These are phyloP conservation scores for Cheilosia variabilis DNA, from an alignment of 2,888 invertebrate species.

Conservation along the genomic window DNA sequence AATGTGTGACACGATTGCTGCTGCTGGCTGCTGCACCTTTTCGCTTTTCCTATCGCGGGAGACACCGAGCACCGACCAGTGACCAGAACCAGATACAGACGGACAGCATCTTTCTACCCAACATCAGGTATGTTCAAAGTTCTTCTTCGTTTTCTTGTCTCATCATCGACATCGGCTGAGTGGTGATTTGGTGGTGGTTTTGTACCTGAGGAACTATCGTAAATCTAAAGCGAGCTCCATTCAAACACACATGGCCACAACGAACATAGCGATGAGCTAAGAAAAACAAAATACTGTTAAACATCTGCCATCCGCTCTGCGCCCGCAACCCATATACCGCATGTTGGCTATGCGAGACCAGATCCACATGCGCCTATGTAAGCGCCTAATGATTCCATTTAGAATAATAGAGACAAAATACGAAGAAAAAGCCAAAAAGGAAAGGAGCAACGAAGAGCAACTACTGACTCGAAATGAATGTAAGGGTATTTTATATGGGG, in stretches of 20 bases:
- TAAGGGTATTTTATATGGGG: slow-evolving; percentile 33
- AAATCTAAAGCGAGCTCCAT: slow-evolving; percentile 1
- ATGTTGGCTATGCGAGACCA: slow-evolving; percentile 11
- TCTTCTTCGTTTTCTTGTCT: slow-evolving; percentile 1
- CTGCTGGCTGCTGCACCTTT: slow-evolving; percentile 37
- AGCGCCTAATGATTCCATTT: slow-evolving; percentile 58
- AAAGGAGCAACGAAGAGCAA: slow-evolving; percentile 17
- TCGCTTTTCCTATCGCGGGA: background rate
- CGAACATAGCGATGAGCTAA: slow-evolving; percentile 59
- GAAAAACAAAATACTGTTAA: slow-evolving; percentile 46
- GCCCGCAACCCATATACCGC: background rate
- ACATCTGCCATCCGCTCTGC: slow-evolving; percentile 11
- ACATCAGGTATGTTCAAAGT: slow-evolving; percentile 22
- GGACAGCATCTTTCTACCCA: slow-evolving; percentile 23
- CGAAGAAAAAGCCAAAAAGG: background rate
- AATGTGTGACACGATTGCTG: slow-evolving; percentile 33
- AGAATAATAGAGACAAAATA: slow-evolving; percentile 45
- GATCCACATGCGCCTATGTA: slow-evolving; percentile 47
- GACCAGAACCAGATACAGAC: background rate
- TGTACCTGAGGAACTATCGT: background rate
- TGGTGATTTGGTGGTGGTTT: background rate
- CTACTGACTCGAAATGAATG: slow-evolving; percentile 27
- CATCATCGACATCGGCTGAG: background rate
- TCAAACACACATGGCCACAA: slow-evolving; percentile 9
- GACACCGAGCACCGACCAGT: background rate